Base-by-base conservation (phyloP, 2,888 invertebrate species). In the Boloria selene region DNA sequence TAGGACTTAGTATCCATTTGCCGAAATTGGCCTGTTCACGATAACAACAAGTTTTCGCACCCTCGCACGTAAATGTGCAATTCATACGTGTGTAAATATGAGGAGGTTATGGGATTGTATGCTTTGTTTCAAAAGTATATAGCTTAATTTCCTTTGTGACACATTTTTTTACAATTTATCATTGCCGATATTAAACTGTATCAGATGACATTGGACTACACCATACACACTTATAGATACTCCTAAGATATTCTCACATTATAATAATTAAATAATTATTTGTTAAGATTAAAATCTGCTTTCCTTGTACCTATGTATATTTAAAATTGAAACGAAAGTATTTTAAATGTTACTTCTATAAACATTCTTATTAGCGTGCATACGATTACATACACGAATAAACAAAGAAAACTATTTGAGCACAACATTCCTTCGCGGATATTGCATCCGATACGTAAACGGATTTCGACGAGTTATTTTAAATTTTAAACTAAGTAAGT, bases 1-100 rank as follows among this genome's bases (percentile, higher is more conserved):
- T 87, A 89, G 90, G 90, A 91, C 92, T 91, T 90, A 91, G 91
- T 92, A 90, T 90, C 92, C 92, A 92, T 93, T 93, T 91, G 88
- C 85, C 80, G 89, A 92, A 92, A 93, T 93, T 92, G 92, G 92
- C 82, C 88, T 88, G 85, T 88, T 87, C 81, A 79, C 90, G 92
- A 92, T 92, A 92, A 90, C 90, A 90, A 90, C 90, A 91, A 91
- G 87, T 90, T 90, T 88, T 92, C 92, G 87, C 91, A 90, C 92
- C 90, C 91, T 91, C 90, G 81, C 83, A 78, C 84, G 87, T 85
- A 90, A 92, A 90, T 90, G 90, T 86, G 90, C 88, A 88, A 88
- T 90, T 90, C 90, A 91, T 90, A 87, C 83, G 86, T 86, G 88
- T 85, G 85, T 85, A 87, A 88, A 87, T 82, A 79, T 77, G n/a